Conservation (phyloP, 2,888 invertebrate genomes). For the Syritta pipiens region DNA sequence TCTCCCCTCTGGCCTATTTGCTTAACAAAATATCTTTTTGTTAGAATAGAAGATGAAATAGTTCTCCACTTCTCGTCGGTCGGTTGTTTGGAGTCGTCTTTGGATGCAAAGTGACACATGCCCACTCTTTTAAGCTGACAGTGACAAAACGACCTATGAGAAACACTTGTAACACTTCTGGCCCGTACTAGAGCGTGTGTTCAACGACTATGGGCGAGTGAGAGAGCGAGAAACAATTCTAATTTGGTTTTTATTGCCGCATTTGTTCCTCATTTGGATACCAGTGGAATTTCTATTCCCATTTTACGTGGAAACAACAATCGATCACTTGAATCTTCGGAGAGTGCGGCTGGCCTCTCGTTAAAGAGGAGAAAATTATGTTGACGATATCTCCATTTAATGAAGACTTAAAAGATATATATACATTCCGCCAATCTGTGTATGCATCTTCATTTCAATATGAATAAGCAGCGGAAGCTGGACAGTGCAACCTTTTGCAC, state of each 20-base stretch:
- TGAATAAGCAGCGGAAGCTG: constrained; percentile 30
- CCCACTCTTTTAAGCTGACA: constrained; percentile 57
- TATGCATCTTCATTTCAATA: constrained; percentile 42
- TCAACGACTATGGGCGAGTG: background rate
- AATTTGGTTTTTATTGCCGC: constrained; percentile 56
- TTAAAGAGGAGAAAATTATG: constrained; percentile 47
- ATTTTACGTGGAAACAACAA: constrained; percentile 29
- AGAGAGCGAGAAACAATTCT: constrained; percentile 24
- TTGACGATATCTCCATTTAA: constrained; percentile 47
- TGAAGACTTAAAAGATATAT: constrained; percentile 47
- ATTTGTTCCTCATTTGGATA: constrained; percentile 50
- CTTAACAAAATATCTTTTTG: constrained; percentile 54
- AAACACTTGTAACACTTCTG: constrained; percentile 52
- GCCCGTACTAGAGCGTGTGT: background rate
- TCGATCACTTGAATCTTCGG: constrained; percentile 37
- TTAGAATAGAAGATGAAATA: constrained; percentile 48
- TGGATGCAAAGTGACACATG: constrained; percentile 57
- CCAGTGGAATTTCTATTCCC: constrained; percentile 27
- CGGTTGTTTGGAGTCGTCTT: constrained; percentile 8
- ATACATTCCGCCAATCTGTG: background rate
- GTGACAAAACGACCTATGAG: constrained; percentile 58
- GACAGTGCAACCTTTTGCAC: too few relatives aligned
- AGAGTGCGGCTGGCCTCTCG: background rate
- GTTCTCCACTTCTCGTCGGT: constrained; percentile 40
- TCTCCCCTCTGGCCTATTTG: constrained; percentile 19